Evolutionary conservation across 92 coral and sea anemone species (phyloP).

Genomic region (Phenganax marumi): DNA sequence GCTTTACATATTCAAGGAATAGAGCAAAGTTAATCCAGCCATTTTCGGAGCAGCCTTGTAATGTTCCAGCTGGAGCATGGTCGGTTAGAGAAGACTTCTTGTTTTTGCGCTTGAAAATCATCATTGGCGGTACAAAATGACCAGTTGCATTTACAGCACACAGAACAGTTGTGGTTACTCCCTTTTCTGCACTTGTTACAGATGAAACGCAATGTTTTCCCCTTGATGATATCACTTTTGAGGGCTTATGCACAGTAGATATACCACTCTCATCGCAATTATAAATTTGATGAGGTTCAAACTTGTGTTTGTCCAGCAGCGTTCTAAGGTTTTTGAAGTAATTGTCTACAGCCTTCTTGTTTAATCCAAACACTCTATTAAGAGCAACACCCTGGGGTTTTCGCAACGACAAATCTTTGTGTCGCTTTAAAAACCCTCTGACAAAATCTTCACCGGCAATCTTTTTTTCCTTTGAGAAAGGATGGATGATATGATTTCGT

Average conservation of each 20-base stretch:
- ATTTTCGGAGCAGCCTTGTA: not conserved
- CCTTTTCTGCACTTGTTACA: not conserved
- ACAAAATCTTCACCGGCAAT: not conserved
- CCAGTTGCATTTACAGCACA: not conserved
- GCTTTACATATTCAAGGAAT: not conserved
- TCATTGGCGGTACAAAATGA: slow-evolving; percentile 1
- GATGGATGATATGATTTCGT: not conserved
- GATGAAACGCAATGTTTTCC: too few relatives aligned
- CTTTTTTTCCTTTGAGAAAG: slow-evolving; percentile 10
- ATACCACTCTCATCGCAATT: not conserved
- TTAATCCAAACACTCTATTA: not conserved
- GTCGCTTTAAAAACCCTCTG: not conserved
- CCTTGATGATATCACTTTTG: not conserved
- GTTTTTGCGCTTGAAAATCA: not conserved
- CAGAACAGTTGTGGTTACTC: not conserved
- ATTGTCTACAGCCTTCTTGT: not conserved
- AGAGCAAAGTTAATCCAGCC: not conserved
- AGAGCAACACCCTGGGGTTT: not conserved
- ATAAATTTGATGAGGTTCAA: not conserved
- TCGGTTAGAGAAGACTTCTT: not conserved
- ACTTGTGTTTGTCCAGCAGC: not conserved
- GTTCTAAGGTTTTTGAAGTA: not conserved
- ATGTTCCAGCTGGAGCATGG: slow-evolving; percentile 1
- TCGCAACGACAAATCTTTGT: not conserved
- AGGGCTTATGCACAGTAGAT: not conserved